A percentile compares a stretch with the other conserved stretches of the same genome.
phyloP scores from a whole-genome alignment of 1,140 invertebrate species.

The Drosophila insularis region DNA sequence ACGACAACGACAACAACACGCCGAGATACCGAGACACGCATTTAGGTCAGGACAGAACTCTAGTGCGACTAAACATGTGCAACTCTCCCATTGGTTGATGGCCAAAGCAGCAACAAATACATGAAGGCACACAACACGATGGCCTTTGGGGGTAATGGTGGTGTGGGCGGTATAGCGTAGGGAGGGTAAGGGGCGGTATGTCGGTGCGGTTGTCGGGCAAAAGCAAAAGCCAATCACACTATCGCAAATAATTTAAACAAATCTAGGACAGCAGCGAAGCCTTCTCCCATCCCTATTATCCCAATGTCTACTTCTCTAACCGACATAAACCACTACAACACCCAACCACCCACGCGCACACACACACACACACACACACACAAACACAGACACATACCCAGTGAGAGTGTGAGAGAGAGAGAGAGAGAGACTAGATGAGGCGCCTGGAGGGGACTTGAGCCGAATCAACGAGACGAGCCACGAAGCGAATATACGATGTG shows the following conservation, averaged over 20 bases:
- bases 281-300: background rate
- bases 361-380: background rate
- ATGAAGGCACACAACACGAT: background rate
- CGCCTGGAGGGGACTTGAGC: slow-evolving; percentile 7
- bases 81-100: slow-evolving; percentile 72
- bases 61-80: slow-evolving; percentile 76
- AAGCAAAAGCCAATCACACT: slow-evolving; percentile 81
- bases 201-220: slow-evolving; percentile 21
- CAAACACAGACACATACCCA: background rate
- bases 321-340: background rate
- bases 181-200: background rate
- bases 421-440: background rate
- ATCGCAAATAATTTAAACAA: slow-evolving; percentile 82
- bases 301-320: background rate
- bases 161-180: background rate
- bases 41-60: slow-evolving; percentile 63
- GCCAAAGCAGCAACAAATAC: slow-evolving; percentile 44
- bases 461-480: slow-evolving; percentile 36
- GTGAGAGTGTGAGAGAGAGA: background rate
- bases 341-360: slow-evolving; percentile 21
- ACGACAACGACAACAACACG: slow-evolving; percentile 6
- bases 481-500: slow-evolving; percentile 40
- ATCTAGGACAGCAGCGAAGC: slow-evolving; percentile 68
- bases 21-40: slow-evolving; percentile 49
- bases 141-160: background rate